Evolutionary conservation across 2,797 vertebrate species (phyloP).

Genomic region (Chaenodraco wilsoni): DNA sequence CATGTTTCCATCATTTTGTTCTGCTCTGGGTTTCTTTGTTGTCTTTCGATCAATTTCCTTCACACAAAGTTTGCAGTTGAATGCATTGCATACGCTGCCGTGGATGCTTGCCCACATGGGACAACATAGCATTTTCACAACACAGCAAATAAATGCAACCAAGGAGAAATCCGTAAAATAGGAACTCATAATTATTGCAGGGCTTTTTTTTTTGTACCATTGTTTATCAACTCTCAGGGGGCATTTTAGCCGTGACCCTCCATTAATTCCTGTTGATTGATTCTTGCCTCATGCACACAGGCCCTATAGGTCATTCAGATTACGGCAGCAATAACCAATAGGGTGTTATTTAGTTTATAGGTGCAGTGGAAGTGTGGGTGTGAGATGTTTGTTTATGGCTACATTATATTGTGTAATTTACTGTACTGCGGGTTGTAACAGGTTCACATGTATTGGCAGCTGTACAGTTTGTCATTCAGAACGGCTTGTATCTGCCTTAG

Average conservation of each 20-base stretch:
- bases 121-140: background rate
- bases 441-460: slow-evolving; percentile 13
- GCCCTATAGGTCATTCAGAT: slow-evolving; percentile 33
- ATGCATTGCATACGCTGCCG: background rate
- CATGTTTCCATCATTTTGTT: background rate
- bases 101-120: background rate
- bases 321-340: slow-evolving; percentile 47
- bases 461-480: slow-evolving; percentile 10
- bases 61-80: background rate
- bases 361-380: slow-evolving; percentile 17
- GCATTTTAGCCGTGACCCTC: slow-evolving; percentile 17
- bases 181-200: slow-evolving; percentile 15
- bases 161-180: slow-evolving; percentile 33
- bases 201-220: slow-evolving; percentile 4
- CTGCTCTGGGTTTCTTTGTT: slow-evolving; percentile 3
- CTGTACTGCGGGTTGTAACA: background rate
- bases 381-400: slow-evolving; percentile 34
- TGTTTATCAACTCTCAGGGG: slow-evolving; percentile 38
- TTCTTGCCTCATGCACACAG: slow-evolving; percentile 18
- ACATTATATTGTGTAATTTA: slow-evolving; percentile 32
- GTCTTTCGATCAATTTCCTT: slow-evolving; percentile 4
- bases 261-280: slow-evolving; percentile 37
- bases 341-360: slow-evolving; percentile 50
- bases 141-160: slow-evolving; percentile 26
- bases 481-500: background rate